Base-by-base conservation (phyloP, 2,797 vertebrate species). In the Scomberomorus guttatus region DNA sequence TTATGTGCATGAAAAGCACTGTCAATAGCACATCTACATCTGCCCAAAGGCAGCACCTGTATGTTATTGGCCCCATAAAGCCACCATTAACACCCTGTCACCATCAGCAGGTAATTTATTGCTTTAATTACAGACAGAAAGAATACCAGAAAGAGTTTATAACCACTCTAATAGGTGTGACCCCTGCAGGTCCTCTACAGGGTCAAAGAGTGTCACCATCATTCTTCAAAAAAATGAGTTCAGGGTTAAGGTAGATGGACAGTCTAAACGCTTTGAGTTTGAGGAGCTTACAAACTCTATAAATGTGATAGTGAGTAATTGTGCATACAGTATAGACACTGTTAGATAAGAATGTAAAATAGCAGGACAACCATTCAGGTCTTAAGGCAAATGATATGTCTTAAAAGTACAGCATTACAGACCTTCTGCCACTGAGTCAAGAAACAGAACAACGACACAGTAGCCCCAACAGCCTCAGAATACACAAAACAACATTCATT, bases 111-210 rank as follows among this genome's bases (percentile, higher is more conserved):
- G 80, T 91, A 83, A 95, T 94, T 94, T 94, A 95, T 82, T 85
- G 89, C 89, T 94, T 94, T 94, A 94, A 95, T 95, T 94, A 94
- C 85, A 87, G 90, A 81, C 89, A 84, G 69, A 87, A 88, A 84
- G 87, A 94, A 91, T 90, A 86, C 82, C 85, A 88, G 84, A 83
- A 83, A 82, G 81, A 72, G 61, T 91, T 87, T 90, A 88, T 80
- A 90, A 90, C 82, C 76, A 32, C 83, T 83, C 81, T 86, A 90
- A 90, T 90, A 82, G 89, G 80, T 85, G 72, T 88, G 80, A 84
- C 87, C 90, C 82, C 83, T 80, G 81, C 70, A 86, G 89, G 87
- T 89, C 88, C 58, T 75, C 59, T 4, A 1, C 39, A 24, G 87
- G 88, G 93, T 92, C 90, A 82, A 59, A 78, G 58, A 79, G 80